Conservation (phyloP, 2,797 vertebrate species). For the Eulemur albifrons region DNA sequence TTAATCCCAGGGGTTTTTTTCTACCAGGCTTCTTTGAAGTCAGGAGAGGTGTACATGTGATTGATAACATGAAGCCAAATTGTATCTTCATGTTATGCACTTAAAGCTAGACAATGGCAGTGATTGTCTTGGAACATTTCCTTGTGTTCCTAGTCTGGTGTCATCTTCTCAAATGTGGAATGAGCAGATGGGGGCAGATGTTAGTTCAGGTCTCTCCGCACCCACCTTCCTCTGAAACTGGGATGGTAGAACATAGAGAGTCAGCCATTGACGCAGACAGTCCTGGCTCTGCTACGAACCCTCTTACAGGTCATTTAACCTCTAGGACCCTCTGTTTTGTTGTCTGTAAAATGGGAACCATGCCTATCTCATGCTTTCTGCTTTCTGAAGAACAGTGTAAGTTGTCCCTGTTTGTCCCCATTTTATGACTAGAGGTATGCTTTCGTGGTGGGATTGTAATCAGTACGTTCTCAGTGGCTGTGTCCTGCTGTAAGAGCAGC, state of each 20-base stretch:
- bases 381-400: not conserved
- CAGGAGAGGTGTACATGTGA: not conserved
- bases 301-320: not conserved
- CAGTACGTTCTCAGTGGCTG: not conserved
- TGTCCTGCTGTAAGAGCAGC: accelerated
- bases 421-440: too few species aligned
- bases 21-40: not conserved
- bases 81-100: too few species aligned
- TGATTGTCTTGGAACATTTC: not conserved
- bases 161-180: accelerated
- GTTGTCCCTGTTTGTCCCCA: not conserved
- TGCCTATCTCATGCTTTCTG: not conserved
- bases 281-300: not conserved
- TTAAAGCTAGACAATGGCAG: not conserved
- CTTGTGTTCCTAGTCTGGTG: not conserved
- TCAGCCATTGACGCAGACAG: not conserved
- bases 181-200: accelerated
- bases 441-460: not conserved
- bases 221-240: not conserved
- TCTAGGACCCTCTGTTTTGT: too few species aligned
- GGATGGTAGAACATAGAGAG: not conserved
- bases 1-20: not conserved
- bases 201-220: not conserved
- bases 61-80: not conserved
- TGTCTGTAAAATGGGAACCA: not conserved